Conservation (phyloP, 2,113 vertebrate species). For the Mesitornis unicolor region DNA sequence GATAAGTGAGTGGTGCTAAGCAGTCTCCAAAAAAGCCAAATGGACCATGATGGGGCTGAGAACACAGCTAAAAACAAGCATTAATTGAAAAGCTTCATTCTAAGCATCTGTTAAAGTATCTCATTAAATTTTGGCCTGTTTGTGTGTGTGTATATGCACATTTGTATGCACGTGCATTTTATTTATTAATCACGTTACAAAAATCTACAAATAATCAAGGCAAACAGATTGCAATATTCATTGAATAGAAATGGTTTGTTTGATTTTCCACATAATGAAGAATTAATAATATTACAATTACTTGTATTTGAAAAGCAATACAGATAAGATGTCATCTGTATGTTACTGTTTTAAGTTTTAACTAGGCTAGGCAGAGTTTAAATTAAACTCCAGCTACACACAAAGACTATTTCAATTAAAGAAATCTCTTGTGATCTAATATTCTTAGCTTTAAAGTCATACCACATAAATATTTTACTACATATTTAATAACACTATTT, state of each 20-base stretch:
- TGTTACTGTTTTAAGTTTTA: background rate
- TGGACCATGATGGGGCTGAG: no score
- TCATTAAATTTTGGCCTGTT: background rate
- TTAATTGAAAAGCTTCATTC: background rate
- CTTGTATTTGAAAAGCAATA: background rate
- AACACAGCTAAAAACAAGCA: background rate
- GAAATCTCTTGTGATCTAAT: conserved; percentile 21
- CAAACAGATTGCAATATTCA: background rate
- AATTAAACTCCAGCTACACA: background rate
- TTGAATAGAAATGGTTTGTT: background rate
- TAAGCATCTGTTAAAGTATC: background rate
- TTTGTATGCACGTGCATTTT: background rate
- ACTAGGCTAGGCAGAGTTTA: background rate
- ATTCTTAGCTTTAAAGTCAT: background rate
- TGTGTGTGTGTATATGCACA: background rate
- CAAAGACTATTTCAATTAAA: conserved; percentile 30
- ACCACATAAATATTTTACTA: conserved; percentile 27
- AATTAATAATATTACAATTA: background rate
- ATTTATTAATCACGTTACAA: background rate
- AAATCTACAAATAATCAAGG: background rate
- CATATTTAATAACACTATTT: conserved; percentile 5
- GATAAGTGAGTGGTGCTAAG: background rate
- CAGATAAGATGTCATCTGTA: background rate
- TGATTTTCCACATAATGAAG: background rate
- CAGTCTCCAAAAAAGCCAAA: background rate